phyloP scores from a whole-genome alignment of 2,888 invertebrate genomes.

The Drosophila kanekoi region DNA sequence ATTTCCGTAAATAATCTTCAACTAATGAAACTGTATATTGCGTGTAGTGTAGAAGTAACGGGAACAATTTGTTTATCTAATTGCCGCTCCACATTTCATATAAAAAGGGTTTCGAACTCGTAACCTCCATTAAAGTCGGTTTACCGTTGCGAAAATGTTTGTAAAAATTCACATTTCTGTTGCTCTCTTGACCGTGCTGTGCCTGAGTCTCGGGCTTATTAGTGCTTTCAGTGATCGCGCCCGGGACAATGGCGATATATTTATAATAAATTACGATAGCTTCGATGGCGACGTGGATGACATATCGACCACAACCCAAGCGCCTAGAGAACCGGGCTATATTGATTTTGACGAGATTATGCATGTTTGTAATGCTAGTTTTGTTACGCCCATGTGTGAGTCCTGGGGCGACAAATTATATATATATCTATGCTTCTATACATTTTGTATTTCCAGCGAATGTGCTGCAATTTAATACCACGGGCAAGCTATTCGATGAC shows the following conservation, averaged over 20 bases:
- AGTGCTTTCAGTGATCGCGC: slow-evolving; percentile 53
- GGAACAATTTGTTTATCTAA: slow-evolving; percentile 9
- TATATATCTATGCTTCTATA: too few relatives aligned
- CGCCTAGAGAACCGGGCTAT: slow-evolving; percentile 27
- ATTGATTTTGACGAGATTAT: slow-evolving; percentile 85
- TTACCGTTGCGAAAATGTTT: slow-evolving; percentile 43
- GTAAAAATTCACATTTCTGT: slow-evolving; percentile 8
- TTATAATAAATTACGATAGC: slow-evolving; percentile 64
- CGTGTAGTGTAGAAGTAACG: slow-evolving; percentile 32
- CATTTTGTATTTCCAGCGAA: slow-evolving; percentile 83
- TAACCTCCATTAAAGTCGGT: slow-evolving; percentile 1
- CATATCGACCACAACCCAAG: slow-evolving; percentile 46
- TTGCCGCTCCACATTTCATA: slow-evolving; percentile 12
- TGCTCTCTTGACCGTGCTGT: slow-evolving; percentile 22
- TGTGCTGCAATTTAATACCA: slow-evolving; percentile 86
- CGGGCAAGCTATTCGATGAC: slow-evolving; percentile 87
- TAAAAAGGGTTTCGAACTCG: slow-evolving; percentile 31
- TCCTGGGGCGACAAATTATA: neutral
- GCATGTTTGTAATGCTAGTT: slow-evolving; percentile 86
- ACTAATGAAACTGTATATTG: slow-evolving; percentile 38
- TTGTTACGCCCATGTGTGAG: slow-evolving; percentile 86
- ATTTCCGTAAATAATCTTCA: slow-evolving; percentile 33
- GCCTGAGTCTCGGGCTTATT: slow-evolving; percentile 1
- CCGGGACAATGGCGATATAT: slow-evolving; percentile 81
- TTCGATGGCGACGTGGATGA: slow-evolving; percentile 67